These are phyloP conservation scores for Pluvianellus socialis DNA, from an alignment of 2,113 vertebrate genomes.

Conservation along the genomic window DNA sequence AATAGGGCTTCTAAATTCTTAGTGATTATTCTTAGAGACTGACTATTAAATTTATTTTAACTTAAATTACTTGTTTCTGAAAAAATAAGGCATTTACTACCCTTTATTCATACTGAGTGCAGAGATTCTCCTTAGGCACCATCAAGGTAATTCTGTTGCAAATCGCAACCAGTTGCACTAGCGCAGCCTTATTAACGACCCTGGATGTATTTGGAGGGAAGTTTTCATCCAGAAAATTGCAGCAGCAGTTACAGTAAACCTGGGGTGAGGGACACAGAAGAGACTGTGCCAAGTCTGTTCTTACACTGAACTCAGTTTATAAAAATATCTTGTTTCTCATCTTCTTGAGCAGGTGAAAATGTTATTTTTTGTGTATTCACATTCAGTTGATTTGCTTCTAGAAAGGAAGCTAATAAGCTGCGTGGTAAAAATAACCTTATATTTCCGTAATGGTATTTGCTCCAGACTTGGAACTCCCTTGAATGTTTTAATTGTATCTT, in stretches of 20 bases:
- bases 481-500: slow-evolving; percentile 16
- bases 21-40: background rate
- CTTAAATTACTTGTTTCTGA: background rate
- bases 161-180: background rate
- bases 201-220: background rate
- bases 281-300: background rate
- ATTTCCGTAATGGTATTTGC: background rate
- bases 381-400: background rate
- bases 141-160: background rate
- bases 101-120: background rate
- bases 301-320: background rate
- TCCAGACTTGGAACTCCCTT: background rate
- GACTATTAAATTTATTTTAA: background rate
- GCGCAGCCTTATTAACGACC: background rate
- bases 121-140: background rate
- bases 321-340: background rate
- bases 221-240: background rate
- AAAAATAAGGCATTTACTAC: background rate
- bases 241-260: background rate
- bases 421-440: background rate
- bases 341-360: background rate
- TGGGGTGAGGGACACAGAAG: background rate
- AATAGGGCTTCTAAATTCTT: background rate
- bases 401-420: background rate
- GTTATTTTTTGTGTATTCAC: background rate